A percentile compares a stretch with the other conserved stretches of the same genome.
These are phyloP conservation scores for Perizoma affinitatum DNA, from an alignment of 2,888 invertebrate genomes.

Conservation along the genomic window DNA sequence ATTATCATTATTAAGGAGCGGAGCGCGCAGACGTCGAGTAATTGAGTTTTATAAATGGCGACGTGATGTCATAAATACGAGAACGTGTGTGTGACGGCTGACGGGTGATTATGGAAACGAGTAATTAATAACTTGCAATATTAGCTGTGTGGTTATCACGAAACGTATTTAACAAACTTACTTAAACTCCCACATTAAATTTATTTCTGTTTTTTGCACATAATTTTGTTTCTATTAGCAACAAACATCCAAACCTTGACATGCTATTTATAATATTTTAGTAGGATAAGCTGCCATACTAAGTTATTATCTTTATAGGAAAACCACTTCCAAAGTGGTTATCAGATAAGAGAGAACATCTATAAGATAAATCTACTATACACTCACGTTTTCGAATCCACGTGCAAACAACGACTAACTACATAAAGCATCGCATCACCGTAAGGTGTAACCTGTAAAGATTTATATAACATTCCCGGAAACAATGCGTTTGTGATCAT, in stretches of 20 bases:
- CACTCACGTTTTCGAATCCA: background rate
- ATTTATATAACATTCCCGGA: slow-evolving; percentile 4
- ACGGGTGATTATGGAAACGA: slow-evolving; percentile 36
- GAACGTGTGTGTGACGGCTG: slow-evolving; percentile 33
- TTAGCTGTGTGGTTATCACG: slow-evolving; percentile 8
- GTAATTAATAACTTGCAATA: slow-evolving; percentile 35
- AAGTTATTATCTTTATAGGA: too few species aligned
- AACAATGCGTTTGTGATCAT: slow-evolving; percentile 12
- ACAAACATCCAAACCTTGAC: too few species aligned
- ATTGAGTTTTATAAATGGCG: slow-evolving; percentile 83
- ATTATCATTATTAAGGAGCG: slow-evolving; percentile 82
- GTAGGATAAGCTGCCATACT: too few species aligned
- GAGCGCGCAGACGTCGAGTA: slow-evolving; percentile 65
- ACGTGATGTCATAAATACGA: slow-evolving; percentile 63
- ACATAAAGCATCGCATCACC: background rate
- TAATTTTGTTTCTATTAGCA: too few species aligned
- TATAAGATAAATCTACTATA: background rate
- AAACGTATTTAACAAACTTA: background rate
- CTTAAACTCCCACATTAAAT: too few species aligned
- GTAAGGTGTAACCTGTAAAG: background rate
- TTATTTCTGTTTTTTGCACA: too few species aligned
- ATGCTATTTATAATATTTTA: too few species aligned
- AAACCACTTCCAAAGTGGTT: too few species aligned
- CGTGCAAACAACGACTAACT: background rate
- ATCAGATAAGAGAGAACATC: too few species aligned